Evolutionary conservation across 2,888 invertebrate genomes (phyloP).

Genomic region (Nezara viridula): DNA sequence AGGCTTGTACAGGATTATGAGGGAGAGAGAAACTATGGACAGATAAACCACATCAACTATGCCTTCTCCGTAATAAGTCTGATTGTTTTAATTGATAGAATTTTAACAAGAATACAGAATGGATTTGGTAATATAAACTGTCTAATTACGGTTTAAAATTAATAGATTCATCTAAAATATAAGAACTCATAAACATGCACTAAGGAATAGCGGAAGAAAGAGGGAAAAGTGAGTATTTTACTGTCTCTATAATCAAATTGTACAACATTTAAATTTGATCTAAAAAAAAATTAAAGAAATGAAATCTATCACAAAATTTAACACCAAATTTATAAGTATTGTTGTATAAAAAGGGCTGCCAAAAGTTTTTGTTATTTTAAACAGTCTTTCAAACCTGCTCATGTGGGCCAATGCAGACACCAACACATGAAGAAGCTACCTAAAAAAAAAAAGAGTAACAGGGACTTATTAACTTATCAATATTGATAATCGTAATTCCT

Average conservation of each 20-base stretch:
- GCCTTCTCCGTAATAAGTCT: not conserved
- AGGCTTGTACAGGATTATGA: no score
- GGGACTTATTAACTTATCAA: not conserved
- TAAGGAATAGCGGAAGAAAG: not conserved
- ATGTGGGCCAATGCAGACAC: conserved; percentile 63
- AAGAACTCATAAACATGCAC: not conserved
- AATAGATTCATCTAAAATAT: not conserved
- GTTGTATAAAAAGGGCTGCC: not conserved
- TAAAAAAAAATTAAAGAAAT: not conserved
- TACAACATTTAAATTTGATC: not conserved
- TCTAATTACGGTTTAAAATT: not conserved
- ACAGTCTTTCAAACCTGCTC: conserved; percentile 53
- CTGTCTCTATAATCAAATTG: not conserved
- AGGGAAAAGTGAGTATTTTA: not conserved
- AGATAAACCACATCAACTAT: not conserved
- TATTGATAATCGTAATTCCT: not conserved
- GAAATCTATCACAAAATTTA: not conserved
- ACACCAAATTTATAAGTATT: not conserved
- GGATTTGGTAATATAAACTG: not conserved
- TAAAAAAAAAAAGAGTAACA: conserved; percentile 51
- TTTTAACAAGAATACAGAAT: not conserved
- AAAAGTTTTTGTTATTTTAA: conserved; percentile 25
- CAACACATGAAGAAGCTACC: conserved; percentile 62
- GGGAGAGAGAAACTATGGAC: no score
- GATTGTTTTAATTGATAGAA: not conserved